phyloP scores from a whole-genome alignment of 2,888 invertebrate genomes.

The Cryptocheilus praepositus region DNA sequence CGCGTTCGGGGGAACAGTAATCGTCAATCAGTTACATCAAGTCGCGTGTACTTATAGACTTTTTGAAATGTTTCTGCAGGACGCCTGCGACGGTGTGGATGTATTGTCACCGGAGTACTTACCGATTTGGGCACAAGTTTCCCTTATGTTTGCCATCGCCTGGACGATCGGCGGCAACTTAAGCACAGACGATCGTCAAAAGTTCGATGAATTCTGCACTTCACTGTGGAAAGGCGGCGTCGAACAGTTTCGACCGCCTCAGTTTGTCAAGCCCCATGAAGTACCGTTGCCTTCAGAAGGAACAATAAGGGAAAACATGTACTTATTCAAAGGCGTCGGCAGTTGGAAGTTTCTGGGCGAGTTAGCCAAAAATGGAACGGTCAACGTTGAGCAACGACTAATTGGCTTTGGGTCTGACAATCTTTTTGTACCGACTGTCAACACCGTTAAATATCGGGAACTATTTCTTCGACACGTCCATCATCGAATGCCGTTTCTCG shows the following conservation, averaged over 20 bases:
- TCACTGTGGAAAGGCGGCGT: slow-evolving; percentile 67
- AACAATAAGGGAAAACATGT: slow-evolving; percentile 78
- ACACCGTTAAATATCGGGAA: slow-evolving; percentile 77
- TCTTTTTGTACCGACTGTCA: slow-evolving; percentile 78
- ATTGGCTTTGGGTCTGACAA: slow-evolving; percentile 38
- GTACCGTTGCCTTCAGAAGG: slow-evolving; percentile 77
- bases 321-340: slow-evolving; percentile 78
- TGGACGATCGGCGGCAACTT: slow-evolving; percentile 77
- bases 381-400: slow-evolving; percentile 48
- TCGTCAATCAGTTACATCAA: slow-evolving; percentile 67
- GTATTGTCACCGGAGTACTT: slow-evolving; percentile 63
- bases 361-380: slow-evolving; percentile 73
- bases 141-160: slow-evolving; percentile 76
- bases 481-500: slow-evolving; percentile 76
- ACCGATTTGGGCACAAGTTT: slow-evolving; percentile 76
- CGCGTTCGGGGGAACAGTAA: too few species aligned
- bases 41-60: slow-evolving; percentile 69
- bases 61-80: slow-evolving; percentile 68
- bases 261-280: slow-evolving; percentile 77
- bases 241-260: slow-evolving; percentile 75
- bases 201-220: slow-evolving; percentile 72
- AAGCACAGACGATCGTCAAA: slow-evolving; percentile 71
- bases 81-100: slow-evolving; percentile 46
- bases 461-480: slow-evolving; percentile 77
- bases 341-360: slow-evolving; percentile 79